Percentiles rank a stretch among this genome's conserved stretches.
Conservation (phyloP, 1,140 invertebrate genomes). For the Drosophila azteca region DNA sequence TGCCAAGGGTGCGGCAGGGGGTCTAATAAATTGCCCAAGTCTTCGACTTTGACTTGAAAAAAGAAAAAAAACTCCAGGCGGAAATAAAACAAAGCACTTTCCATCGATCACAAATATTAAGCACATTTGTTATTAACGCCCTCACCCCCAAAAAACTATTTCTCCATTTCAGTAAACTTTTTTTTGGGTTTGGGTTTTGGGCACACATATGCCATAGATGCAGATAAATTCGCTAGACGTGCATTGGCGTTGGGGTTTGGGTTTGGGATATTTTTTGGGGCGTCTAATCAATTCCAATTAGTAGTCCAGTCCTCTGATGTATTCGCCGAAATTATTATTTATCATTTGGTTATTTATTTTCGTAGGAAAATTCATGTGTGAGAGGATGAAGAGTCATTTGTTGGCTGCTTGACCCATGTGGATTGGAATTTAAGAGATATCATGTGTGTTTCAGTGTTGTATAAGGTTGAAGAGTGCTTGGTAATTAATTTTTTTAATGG, state of each 20-base stretch:
- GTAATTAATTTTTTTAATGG: too few relatives aligned
- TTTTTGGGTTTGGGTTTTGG: neutral
- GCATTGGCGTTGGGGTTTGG: conserved; percentile 46
- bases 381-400: conserved; percentile 9
- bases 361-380: conserved; percentile 20
- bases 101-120: conserved; percentile 81
- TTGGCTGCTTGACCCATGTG: conserved; percentile 2
- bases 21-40: conserved; percentile 61
- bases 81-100: conserved; percentile 75
- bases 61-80: conserved; percentile 14
- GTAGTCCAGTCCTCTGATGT: conserved; percentile 78
- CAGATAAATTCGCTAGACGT: conserved; percentile 80
- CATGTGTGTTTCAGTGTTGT: too few relatives aligned
- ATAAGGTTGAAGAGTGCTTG: too few relatives aligned
- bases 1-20: conserved; percentile 1
- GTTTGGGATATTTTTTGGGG: conserved; percentile 28
- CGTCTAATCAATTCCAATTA: conserved; percentile 83
- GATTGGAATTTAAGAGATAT: neutral
- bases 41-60: conserved; percentile 26
- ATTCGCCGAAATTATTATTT: conserved; percentile 82
- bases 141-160: conserved; percentile 35
- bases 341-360: conserved; percentile 80
- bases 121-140: conserved; percentile 74
- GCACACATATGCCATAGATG: conserved; percentile 76
- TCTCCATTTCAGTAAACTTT: conserved; percentile 38